Conservation (phyloP, 1,140 invertebrate species). For the Leptinotarsa lineolata region DNA sequence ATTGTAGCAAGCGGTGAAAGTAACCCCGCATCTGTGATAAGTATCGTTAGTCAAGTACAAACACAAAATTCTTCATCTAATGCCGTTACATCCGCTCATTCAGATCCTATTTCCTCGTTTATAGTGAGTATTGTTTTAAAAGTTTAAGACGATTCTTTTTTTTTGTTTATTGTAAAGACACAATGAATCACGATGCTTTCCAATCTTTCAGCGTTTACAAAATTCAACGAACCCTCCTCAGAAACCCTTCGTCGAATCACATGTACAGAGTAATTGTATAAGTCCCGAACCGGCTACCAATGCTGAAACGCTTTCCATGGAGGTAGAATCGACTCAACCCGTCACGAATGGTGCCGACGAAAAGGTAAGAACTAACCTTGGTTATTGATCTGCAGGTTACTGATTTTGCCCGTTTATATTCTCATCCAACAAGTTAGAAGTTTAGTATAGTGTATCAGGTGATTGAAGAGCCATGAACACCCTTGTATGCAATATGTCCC, state of each 20-base stretch:
- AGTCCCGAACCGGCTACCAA: slow-evolving; percentile 50
- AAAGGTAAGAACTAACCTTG: slow-evolving; percentile 32
- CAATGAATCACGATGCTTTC: neutral
- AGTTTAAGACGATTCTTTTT: neutral
- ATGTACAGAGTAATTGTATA: slow-evolving; percentile 44
- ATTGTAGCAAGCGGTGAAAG: slow-evolving; percentile 45
- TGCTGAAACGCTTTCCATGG: slow-evolving; percentile 47
- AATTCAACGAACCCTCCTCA: slow-evolving; percentile 35
- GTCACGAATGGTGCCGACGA: slow-evolving; percentile 50
- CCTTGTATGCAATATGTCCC: too few species aligned
- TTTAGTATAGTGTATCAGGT: too few species aligned
- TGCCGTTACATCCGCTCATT: slow-evolving; percentile 31
- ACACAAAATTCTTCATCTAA: slow-evolving; percentile 35
- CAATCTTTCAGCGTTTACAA: slow-evolving; percentile 30
- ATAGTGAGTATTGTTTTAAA: slow-evolving; percentile 22
- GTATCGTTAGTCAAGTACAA: slow-evolving; percentile 42
- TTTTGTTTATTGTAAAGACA: neutral
- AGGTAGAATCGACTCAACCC: slow-evolving; percentile 38
- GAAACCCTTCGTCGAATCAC: slow-evolving; percentile 34
- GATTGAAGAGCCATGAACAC: too few species aligned
- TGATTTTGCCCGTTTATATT: too few species aligned
- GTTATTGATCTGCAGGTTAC: too few species aligned
- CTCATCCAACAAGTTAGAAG: too few species aligned
- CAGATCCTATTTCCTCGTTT: slow-evolving; percentile 36
- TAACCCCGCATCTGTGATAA: slow-evolving; percentile 50